These are phyloP conservation scores for Tetrax tetrax DNA, from an alignment of 2,113 vertebrate species.

Conservation along the genomic window DNA sequence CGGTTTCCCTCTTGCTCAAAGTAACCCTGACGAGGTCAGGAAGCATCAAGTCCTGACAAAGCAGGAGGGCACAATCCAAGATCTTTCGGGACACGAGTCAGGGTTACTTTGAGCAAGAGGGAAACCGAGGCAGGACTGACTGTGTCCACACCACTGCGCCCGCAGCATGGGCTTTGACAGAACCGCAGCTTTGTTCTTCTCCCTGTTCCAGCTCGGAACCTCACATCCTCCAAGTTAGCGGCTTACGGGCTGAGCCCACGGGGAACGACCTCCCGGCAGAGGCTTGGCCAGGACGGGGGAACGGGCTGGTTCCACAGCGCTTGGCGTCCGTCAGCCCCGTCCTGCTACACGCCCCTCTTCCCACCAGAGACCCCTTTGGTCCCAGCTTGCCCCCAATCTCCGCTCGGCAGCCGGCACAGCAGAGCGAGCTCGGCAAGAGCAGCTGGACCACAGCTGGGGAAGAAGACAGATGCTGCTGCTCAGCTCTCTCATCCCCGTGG, in stretches of 20 bases:
- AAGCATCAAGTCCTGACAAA: background rate
- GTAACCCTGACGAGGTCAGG: background rate
- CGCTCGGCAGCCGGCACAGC: fast-evolving
- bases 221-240: fast-evolving
- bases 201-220: fast-evolving
- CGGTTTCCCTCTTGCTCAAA: too few species aligned
- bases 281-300: background rate
- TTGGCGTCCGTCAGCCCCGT: fast-evolving
- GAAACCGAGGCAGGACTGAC: background rate
- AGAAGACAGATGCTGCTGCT: background rate
- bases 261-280: background rate
- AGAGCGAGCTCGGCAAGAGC: background rate
- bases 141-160: fast-evolving
- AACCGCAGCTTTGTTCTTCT: background rate
- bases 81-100: background rate
- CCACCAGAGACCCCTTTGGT: background rate
- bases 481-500: background rate
- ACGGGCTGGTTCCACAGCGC: fast-evolving
- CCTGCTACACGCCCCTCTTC: background rate
- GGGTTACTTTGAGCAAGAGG: background rate
- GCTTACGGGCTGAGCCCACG: fast-evolving
- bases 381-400: background rate
- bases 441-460: background rate
- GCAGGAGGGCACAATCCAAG: background rate
- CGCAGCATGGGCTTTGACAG: background rate